phyloP scores from a whole-genome alignment of 1,140 invertebrate genomes.

The Drosophila pectinifera region DNA sequence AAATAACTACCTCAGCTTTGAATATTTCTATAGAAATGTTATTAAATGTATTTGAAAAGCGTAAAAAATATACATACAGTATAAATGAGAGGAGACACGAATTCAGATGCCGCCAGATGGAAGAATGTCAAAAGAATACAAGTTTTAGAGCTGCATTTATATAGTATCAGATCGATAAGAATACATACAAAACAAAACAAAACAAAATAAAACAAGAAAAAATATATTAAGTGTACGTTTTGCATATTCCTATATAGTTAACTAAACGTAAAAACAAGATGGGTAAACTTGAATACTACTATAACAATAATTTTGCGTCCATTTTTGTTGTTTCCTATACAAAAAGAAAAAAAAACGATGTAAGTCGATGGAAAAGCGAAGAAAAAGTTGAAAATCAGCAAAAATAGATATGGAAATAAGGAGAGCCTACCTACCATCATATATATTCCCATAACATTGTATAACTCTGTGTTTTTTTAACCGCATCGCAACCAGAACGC shows the following conservation, averaged over 20 bases:
- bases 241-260: constrained; percentile 80
- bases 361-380: constrained; percentile 18
- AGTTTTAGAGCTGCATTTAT: constrained; percentile 84
- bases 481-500: constrained; percentile 16
- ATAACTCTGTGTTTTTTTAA: constrained; percentile 39
- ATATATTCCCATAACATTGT: constrained; percentile 26
- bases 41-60: constrained; percentile 72
- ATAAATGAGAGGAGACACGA: constrained; percentile 13
- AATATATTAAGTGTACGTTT: constrained; percentile 76
- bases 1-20: constrained; percentile 82
- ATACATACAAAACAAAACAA: constrained; percentile 16
- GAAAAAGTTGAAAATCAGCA: constrained; percentile 6
- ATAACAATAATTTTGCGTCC: constrained; percentile 81
- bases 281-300: constrained; percentile 49
- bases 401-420: constrained; percentile 2
- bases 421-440: neutral
- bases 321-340: constrained; percentile 80
- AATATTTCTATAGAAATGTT: constrained; percentile 83
- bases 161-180: constrained; percentile 55
- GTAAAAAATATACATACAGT: constrained; percentile 42
- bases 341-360: constrained; percentile 21
- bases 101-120: constrained; percentile 13
- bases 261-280: constrained; percentile 65
- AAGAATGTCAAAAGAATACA: constrained; percentile 52
- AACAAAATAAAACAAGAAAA: constrained; percentile 23